A percentile compares a stretch with the other conserved stretches of the same genome.
phyloP scores from a whole-genome alignment of 2,113 vertebrate species.

The Isurus oxyrinchus region DNA sequence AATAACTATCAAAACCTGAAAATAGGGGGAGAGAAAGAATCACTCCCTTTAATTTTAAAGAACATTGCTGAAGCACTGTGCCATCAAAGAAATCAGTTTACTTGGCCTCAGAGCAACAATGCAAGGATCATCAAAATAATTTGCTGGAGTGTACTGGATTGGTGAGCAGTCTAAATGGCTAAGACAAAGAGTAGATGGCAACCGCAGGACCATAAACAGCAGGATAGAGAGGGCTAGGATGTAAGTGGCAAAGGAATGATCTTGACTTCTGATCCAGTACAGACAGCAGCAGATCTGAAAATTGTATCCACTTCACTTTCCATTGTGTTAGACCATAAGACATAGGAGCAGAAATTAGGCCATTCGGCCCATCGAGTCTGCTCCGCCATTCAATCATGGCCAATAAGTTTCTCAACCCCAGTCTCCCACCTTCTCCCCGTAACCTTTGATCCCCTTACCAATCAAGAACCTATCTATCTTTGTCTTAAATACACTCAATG shows the following conservation, averaged over 20 bases:
- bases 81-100: neutral
- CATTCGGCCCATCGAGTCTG: too few species aligned
- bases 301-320: neutral
- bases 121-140: neutral
- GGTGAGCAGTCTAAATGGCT: neutral
- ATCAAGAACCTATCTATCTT: too few species aligned
- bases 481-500: too few species aligned
- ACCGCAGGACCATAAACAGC: neutral
- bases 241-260: neutral
- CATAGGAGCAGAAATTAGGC: too few species aligned
- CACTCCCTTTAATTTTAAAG: neutral
- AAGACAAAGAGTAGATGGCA: neutral
- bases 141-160: neutral
- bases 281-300: neutral
- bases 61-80: neutral
- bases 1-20: neutral
- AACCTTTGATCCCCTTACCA: too few species aligned
- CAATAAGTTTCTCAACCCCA: too few species aligned
- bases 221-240: neutral
- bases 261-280: neutral
- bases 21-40: neutral
- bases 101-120: neutral
- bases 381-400: too few species aligned
- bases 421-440: too few species aligned
- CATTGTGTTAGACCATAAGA: too few species aligned